phyloP scores from a whole-genome alignment of 2,888 invertebrate species.

The Drosophila diplacantha region DNA sequence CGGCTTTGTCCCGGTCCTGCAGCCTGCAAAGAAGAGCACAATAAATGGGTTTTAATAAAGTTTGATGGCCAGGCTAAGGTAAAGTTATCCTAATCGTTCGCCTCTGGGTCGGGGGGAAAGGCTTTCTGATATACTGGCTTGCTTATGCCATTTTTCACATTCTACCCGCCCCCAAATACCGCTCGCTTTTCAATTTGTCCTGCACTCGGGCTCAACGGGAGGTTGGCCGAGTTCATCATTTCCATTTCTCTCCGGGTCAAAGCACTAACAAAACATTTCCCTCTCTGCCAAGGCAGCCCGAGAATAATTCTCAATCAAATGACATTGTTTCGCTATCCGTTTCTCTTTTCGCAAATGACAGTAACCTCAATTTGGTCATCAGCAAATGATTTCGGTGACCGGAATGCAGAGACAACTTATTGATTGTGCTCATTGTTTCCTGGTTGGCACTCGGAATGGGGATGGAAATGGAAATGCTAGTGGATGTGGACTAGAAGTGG shows the following conservation, averaged over 20 bases:
- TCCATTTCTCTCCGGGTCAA: conserved; percentile 29
- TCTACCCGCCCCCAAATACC: conserved; percentile 8
- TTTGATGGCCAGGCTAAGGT: conserved; percentile 22
- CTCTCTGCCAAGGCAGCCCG: neutral
- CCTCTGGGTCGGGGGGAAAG: neutral
- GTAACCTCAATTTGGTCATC: conserved; percentile 39
- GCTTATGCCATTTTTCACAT: conserved; percentile 17
- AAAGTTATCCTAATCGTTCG: conserved; percentile 30
- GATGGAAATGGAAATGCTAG: conserved; percentile 9
- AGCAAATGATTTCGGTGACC: conserved; percentile 43
- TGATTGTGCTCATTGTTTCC: conserved; percentile 45
- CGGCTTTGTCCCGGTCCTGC: conserved; percentile 32
- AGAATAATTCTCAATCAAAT: conserved; percentile 43
- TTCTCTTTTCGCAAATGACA: conserved; percentile 31
- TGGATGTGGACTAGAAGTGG: conserved; percentile 6
- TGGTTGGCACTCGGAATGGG: conserved; percentile 30
- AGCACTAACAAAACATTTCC: conserved; percentile 17
- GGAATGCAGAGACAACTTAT: conserved; percentile 39
- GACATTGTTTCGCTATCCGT: conserved; percentile 36
- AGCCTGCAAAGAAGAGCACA: conserved; percentile 46
- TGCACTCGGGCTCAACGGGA: conserved; percentile 14
- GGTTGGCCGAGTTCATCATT: conserved; percentile 29
- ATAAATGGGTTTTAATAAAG: conserved; percentile 52
- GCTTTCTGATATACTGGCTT: neutral
- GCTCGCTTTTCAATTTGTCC: conserved; percentile 33